Evolutionary conservation across 2,113 vertebrate species (phyloP), one percentile per base, ranked within the genome.

Genomic region (Silurus glanis): DNA sequence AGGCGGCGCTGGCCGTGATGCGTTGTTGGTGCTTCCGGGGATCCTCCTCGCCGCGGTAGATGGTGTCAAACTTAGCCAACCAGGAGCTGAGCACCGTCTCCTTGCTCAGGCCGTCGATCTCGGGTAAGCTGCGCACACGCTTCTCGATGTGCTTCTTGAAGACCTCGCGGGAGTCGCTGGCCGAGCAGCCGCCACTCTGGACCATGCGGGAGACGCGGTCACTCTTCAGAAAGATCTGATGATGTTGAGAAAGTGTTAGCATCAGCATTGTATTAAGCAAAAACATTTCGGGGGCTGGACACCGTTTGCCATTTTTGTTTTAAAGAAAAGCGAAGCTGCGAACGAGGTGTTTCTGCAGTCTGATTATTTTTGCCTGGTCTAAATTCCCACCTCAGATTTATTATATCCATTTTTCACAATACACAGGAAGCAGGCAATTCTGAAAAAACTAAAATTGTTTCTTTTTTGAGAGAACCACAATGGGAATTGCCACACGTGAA

Each of bases 141-240:
- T 99, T 99, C 93, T 99, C 98, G 0, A 99, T 99, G 93, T 99
- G 98, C 90, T 99, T 99, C 93, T 99, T 99, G 91, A 99, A 99
- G 90, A 99, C 98, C 85, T 99, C 98, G 0, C 98, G 93, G 0
- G 97, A 99, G 91, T 99, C 98, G 0, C 95, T 99, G 0, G 98
- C 97, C 0, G 98, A 99, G 92, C 96, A 99, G 23, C 98, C 98
- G 0, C 98, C 98, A 0, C 98, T 99, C 92, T 99, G 98, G 81
- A 99, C 98, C 98, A 99, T 99, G 86, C 97, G 95, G 47, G 95
- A 97, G 25, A 99, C 97, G 0, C 98, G 96, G 91, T 99, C 98
- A 0, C 98, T 99, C 92, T 99, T 99, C 90, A 99, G 95, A 89
- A 99, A 99, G 1, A 99, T 95, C 98, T 99, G 93, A 45, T 74